Base-by-base conservation (phyloP, 2,797 vertebrate genomes). In the Clarias platycephalus region DNA sequence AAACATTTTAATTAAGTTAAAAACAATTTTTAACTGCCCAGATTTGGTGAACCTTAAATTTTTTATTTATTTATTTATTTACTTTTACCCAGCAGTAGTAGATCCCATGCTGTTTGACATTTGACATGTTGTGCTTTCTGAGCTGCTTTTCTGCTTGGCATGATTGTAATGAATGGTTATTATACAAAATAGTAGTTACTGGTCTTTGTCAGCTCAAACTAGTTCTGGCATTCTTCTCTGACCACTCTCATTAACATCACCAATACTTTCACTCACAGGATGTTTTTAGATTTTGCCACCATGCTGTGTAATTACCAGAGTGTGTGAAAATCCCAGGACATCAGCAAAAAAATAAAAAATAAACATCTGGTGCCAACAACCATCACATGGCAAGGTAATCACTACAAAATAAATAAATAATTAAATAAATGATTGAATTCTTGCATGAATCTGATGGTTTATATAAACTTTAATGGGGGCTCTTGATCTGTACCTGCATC, bases 111-210 rank as follows among this genome's bases (percentile, higher is more conserved):
- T 26, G 44, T 18, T 53, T 10, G 15, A 28, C 9, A 15, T 28
- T 5, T 28, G 49, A 16, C n/a, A 12, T 66, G 26, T 26, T 53
- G 44, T 74, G 44, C 44, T 74, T 74, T 74, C 18, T 24, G 37
- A 70, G 37, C 68, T 70, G 68, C 67, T 70, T 70, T 70, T 40
- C 18, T 70, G 34, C 68, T 40, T 34, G n/a, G 68, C 72, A 75
- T 7, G n/a, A 26, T 57, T 57, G 44, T 70, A 68, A 68, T 34
- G 66, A 37, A 13, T 68, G 31, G 66, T 22, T 68, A 31, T 68
- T 72, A 55, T 55, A 57, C 72, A 70, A 53, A 74, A 28, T 74
- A 28, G 24, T 74, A 74, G 71, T 53, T 18, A 75, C 16, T 49
- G 44, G 44, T 49, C 44, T 49, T 49, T 49, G 44, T 49, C 44